Evolutionary conservation across 2,113 vertebrate species (phyloP).

Genomic region (Turdus rufiventris): DNA sequence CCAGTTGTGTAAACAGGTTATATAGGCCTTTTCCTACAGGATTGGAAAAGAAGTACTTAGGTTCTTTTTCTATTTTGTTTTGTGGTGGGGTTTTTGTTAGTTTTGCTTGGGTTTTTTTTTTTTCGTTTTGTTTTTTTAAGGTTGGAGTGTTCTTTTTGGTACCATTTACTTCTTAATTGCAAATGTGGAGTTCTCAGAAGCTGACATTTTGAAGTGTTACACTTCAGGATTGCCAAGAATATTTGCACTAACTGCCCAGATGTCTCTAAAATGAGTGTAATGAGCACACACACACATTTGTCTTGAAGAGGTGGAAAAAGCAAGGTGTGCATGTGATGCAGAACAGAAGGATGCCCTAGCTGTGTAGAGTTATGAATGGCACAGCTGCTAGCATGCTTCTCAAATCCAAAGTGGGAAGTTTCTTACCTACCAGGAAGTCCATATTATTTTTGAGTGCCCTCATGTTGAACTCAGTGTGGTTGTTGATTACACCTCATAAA

Average conservation of each 20-base stretch:
- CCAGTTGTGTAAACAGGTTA: neutral
- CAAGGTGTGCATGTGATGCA: neutral
- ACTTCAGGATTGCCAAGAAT: neutral
- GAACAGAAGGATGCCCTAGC: neutral
- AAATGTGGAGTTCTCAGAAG: neutral
- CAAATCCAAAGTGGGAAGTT: neutral
- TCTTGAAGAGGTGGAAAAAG: neutral
- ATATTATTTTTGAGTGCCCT: conserved; percentile 20
- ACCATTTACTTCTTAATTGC: neutral
- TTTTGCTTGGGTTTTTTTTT: neutral
- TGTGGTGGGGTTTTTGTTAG: neutral
- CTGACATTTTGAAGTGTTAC: neutral
- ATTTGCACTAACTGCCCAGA: neutral
- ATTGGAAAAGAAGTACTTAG: neutral
- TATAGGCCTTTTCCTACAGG: neutral
- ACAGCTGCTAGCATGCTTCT: neutral
- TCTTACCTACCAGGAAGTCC: neutral
- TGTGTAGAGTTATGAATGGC: neutral
- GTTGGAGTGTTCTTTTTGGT: neutral
- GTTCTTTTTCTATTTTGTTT: neutral
- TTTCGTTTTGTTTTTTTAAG: neutral
- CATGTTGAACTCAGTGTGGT: neutral
- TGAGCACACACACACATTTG: neutral
- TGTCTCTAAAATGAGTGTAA: neutral
- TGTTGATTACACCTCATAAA: conserved; percentile 13